A percentile compares a stretch with the other conserved stretches of the same genome.
phyloP scores from a whole-genome alignment of 2,113 vertebrate species.

The Patagioenas fasciata region DNA sequence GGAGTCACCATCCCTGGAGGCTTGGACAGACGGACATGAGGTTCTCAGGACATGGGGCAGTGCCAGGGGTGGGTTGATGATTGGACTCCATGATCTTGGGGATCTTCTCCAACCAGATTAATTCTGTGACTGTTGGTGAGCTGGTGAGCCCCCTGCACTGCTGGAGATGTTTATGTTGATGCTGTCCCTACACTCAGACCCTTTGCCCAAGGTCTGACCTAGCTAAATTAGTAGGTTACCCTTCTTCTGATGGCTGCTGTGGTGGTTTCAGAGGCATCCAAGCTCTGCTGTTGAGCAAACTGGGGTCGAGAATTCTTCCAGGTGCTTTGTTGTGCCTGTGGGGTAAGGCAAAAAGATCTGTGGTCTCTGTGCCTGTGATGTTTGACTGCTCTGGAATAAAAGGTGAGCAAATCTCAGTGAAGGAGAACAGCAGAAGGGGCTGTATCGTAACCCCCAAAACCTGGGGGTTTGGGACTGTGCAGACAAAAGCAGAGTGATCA shows the following conservation, averaged over 20 bases:
- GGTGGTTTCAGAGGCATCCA: neutral
- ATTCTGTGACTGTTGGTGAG: neutral
- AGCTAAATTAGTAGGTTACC: no score
- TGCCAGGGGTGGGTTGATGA: no score
- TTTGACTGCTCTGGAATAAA: neutral
- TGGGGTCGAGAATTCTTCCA: accelerated
- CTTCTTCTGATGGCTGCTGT: no score
- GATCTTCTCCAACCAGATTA: no score
- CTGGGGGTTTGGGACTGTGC: neutral
- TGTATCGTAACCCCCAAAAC: no score
- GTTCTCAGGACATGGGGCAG: no score
- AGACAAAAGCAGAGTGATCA: neutral
- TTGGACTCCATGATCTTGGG: no score
- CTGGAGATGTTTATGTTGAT: accelerated
- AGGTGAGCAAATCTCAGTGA: neutral
- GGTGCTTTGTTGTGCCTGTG: neutral
- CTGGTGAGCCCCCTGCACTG: accelerated
- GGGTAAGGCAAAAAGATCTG: neutral
- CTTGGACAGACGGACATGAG: no score
- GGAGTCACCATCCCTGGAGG: no score
- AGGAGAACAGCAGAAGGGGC: neutral
- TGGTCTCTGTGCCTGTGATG: neutral
- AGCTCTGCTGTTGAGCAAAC: neutral
- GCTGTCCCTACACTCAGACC: neutral
- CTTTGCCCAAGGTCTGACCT: no score